Evolutionary conservation across 1,140 invertebrate genomes (phyloP), one percentile per base, ranked within the genome.

Genomic region (Drosophila truncata): DNA sequence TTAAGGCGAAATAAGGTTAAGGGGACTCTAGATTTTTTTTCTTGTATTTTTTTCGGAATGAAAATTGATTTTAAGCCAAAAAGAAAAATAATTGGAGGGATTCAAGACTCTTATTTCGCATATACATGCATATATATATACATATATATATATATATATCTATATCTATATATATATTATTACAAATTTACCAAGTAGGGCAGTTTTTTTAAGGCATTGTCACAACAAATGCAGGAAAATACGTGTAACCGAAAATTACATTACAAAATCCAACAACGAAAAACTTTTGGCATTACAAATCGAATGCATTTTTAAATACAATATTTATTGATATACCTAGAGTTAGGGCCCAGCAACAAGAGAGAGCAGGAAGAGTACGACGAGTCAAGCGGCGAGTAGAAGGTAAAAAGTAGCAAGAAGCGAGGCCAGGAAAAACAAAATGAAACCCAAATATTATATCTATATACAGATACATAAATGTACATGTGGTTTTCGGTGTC

Each of bases 191-290:
- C 66, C 70, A 76, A 55, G 59, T 29, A 60, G 46, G 49, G 41
- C 33, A 41, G 74, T 80, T 74, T 80, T 83, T 79, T 82, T 65
- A 83, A 64, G 66, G 80, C 77, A 80, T 65, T 78, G 62, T 78
- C 73, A 80, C 73, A 80, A 87, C 70, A 87, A 74, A 88, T 87
- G 83, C 83, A 88, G 83, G 83, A 72, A 87, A 87, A 87, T 82
- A 87, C 84, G 84, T 87, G 83, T 87, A 87, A 87, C 80, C 77
- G 57, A 59, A 80, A 81, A 90, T 84, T 90, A 59, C 66, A 88
- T 88, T 88, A 90, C 86, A 90, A 83, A 91, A 91, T 82, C 74
- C 60, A 90, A 91, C 91, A 91, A 91, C 91, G 91, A 91, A 91
- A 54, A 85, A 72, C 63, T 91, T 91, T 91, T 91, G 83, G 91